Evolutionary conservation across 2,888 invertebrate genomes (phyloP).

Genomic region (Leptura quadrifasciata): DNA sequence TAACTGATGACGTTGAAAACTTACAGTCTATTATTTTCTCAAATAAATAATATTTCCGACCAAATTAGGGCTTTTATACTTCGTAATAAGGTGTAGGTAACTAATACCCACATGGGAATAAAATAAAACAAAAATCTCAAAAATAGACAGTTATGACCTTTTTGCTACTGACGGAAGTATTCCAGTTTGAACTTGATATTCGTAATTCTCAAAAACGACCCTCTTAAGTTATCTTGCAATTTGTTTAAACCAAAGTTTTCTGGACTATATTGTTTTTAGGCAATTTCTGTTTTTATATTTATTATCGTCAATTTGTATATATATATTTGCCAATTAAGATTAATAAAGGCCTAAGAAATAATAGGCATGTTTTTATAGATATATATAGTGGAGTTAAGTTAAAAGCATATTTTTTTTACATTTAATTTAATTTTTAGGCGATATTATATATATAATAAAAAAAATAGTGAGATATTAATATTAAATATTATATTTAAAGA

Average conservation of each 20-base stretch:
- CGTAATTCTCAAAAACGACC: too few species aligned
- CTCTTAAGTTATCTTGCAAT: not conserved
- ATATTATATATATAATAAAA: slow-evolving; percentile 9
- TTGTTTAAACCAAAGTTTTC: slow-evolving; percentile 10
- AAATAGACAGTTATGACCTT: too few species aligned
- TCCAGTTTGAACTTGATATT: not conserved
- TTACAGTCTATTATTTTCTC: too few species aligned
- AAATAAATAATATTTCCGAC: too few species aligned
- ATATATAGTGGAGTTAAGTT: slow-evolving; percentile 31
- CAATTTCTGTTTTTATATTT: slow-evolving; percentile 41
- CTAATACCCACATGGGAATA: too few species aligned
- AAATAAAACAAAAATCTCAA: too few species aligned
- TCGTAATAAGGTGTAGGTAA: too few species aligned
- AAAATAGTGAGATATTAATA: not conserved
- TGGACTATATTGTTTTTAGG: slow-evolving; percentile 25
- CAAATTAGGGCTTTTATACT: too few species aligned
- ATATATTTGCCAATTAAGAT: slow-evolving; percentile 38
- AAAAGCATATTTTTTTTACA: not conserved
- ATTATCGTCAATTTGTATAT: slow-evolving; percentile 45
- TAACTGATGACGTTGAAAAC: too few species aligned
- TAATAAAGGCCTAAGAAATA: slow-evolving; percentile 11
- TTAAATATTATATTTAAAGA: not conserved
- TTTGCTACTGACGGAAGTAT: too few species aligned
- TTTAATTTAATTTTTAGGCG: not conserved
- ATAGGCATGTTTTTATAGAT: slow-evolving; percentile 15